These are phyloP conservation scores for Piscicola geometra DNA, from an alignment of 2,888 invertebrate genomes.

Conservation along the genomic window DNA sequence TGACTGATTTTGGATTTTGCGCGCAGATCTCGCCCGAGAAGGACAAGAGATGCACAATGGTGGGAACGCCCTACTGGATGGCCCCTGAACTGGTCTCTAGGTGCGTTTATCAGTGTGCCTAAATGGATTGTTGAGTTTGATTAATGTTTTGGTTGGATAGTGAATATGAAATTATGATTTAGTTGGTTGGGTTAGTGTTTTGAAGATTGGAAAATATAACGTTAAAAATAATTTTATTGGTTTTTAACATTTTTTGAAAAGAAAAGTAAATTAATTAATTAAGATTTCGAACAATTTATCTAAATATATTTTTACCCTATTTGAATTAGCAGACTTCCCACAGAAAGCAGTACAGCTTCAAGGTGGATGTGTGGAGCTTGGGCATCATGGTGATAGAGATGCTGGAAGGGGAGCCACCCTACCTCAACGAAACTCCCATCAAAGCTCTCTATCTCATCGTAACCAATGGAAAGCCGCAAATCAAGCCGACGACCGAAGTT, in stretches of 20 bases:
- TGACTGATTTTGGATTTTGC: slow-evolving; percentile 89
- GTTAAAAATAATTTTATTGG: no score
- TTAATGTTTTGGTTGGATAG: no score
- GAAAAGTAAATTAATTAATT: no score
- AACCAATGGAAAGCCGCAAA: slow-evolving; percentile 71
- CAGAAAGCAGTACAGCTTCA: slow-evolving; percentile 95
- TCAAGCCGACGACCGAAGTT: slow-evolving; percentile 69
- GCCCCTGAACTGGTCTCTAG: slow-evolving; percentile 33
- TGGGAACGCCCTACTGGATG: slow-evolving; percentile 67
- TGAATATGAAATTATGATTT: no score
- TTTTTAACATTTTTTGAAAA: no score
- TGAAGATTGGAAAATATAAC: no score
- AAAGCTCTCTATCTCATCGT: slow-evolving; percentile 59
- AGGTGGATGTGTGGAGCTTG: slow-evolving; percentile 92
- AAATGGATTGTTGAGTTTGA: no score
- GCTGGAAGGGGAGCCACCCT: slow-evolving; percentile 99
- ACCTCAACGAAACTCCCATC: slow-evolving; percentile 94
- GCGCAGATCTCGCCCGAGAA: slow-evolving; percentile 90
- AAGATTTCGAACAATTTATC: no score
- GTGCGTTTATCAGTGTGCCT: no score
- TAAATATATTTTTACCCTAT: no score
- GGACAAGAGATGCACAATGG: slow-evolving; percentile 82
- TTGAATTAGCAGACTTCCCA: no score
- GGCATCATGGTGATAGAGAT: slow-evolving; percentile 99
- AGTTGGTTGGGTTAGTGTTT: no score